Conservation (phyloP, 2,888 invertebrate species). For the Coremacera marginata region DNA sequence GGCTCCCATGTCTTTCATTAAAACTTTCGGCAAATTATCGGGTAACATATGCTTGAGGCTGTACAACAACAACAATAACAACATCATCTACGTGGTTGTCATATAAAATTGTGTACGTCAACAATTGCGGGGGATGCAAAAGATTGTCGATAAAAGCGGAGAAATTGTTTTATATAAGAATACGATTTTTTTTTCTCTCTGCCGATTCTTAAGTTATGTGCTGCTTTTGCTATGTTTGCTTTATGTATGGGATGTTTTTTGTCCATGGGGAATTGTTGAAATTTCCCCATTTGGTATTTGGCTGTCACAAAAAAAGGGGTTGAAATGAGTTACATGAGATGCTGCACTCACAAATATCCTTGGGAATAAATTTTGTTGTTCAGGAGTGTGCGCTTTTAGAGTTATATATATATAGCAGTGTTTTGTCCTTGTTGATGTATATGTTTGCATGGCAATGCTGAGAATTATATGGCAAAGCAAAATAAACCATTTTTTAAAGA, state of each 20-base stretch:
- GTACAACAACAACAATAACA: slow-evolving; percentile 48
- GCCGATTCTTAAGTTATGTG: slow-evolving; percentile 17
- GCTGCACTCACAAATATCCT: slow-evolving; percentile 1
- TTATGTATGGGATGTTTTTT: not conserved
- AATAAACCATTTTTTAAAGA: not conserved
- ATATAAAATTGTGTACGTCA: slow-evolving; percentile 21
- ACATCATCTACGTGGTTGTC: slow-evolving; percentile 28
- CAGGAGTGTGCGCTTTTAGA: slow-evolving; percentile 6
- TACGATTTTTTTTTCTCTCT: not conserved
- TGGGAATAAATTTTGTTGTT: not conserved
- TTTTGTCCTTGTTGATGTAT: no score
- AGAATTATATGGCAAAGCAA: no score
- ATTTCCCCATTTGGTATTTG: slow-evolving; percentile 13
- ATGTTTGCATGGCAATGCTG: no score
- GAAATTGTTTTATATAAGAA: not conserved
- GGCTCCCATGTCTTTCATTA: slow-evolving; percentile 69
- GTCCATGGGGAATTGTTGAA: not conserved
- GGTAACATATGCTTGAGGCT: slow-evolving; percentile 69
- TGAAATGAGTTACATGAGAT: not conserved
- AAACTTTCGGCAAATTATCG: slow-evolving; percentile 70
- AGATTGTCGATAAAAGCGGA: not conserved
- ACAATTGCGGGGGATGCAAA: slow-evolving; percentile 1
- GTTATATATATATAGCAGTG: not conserved
- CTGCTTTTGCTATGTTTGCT: not conserved
- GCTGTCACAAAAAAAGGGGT: slow-evolving; percentile 7